Conservation (phyloP, 2,113 vertebrate species). For the Sinocyclocheilus rhinocerous region DNA sequence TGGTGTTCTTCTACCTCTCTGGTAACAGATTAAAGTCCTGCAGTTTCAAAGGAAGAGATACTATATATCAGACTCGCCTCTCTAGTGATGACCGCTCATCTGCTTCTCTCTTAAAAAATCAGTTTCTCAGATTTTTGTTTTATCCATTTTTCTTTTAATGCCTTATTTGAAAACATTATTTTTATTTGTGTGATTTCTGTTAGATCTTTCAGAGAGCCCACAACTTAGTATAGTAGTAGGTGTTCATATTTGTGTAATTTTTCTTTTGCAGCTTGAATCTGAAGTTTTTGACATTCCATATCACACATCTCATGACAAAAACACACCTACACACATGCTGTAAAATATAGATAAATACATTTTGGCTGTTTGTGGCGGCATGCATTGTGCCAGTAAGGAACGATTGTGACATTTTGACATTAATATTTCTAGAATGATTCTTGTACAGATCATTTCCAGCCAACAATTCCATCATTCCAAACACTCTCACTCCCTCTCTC, state of each 20-base stretch:
- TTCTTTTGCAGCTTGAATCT: background rate
- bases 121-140: no score
- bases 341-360: background rate
- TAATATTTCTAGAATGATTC: background rate
- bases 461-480: background rate
- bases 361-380: background rate
- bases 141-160: background rate
- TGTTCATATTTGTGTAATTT: background rate
- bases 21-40: background rate
- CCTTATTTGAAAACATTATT: background rate
- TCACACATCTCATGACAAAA: background rate
- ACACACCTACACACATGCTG: background rate
- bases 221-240: background rate
- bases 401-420: background rate
- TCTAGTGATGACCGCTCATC: background rate
- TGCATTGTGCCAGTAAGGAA: background rate
- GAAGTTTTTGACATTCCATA: background rate
- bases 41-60: background rate
- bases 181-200: background rate
- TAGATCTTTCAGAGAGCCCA: background rate
- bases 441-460: background rate
- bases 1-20: background rate
- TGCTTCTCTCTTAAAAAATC: background rate
- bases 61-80: background rate
- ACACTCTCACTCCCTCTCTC: background rate